A percentile compares a stretch with the other conserved stretches of the same genome.
These are phyloP conservation scores for Antheraea mylitta DNA, from an alignment of 1,140 invertebrate genomes.

Conservation along the genomic window DNA sequence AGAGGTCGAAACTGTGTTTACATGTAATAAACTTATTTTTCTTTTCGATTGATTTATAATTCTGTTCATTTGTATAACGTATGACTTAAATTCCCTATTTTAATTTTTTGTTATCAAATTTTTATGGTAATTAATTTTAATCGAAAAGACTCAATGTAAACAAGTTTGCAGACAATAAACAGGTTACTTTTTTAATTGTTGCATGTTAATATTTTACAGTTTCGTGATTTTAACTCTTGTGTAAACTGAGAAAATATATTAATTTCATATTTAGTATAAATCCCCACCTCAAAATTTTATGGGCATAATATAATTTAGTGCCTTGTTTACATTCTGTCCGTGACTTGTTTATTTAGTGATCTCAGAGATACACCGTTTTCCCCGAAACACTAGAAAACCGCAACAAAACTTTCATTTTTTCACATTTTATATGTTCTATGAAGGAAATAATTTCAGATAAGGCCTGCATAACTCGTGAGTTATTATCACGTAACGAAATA, in stretches of 20 bases:
- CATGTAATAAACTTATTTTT: conserved; percentile 19
- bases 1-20: conserved; percentile 34
- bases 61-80: background rate
- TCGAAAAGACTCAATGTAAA: conserved; percentile 57
- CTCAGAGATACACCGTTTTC: conserved; percentile 57
- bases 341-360: conserved; percentile 56
- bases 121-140: conserved; percentile 38
- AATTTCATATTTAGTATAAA: conserved; percentile 11
- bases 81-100: background rate
- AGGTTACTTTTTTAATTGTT: background rate
- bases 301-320: conserved; percentile 35
- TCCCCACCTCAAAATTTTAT: conserved; percentile 10
- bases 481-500: background rate
- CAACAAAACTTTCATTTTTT: background rate
- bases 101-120: conserved; percentile 2
- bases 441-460: background rate
- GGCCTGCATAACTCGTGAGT: background rate
- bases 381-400: conserved; percentile 31
- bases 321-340: conserved; percentile 68
- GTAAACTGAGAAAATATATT: background rate
- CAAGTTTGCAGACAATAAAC: conserved; percentile 30
- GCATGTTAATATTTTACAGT: background rate
- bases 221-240: no score
- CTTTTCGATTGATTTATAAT: background rate
- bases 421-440: no score